Percentiles rank a stretch among this genome's conserved stretches.
These are phyloP conservation scores for Mastomys coucha DNA, from an alignment of 2,113 vertebrate species.

Conservation along the genomic window DNA sequence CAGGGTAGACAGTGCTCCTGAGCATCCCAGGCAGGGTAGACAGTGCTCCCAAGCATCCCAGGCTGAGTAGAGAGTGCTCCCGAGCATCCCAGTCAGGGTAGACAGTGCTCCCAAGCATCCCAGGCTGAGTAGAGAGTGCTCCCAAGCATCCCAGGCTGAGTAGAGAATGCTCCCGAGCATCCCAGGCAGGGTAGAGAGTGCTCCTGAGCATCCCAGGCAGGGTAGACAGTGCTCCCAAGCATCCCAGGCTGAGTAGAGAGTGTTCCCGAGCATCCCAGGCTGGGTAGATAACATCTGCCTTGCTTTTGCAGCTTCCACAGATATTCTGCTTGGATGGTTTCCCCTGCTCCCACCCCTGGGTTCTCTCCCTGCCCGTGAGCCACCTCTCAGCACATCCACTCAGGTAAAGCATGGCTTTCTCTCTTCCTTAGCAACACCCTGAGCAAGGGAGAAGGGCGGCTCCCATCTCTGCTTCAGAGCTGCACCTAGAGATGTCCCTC, in stretches of 20 bases:
- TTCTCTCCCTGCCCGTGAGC: not conserved
- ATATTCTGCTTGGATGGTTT: not conserved
- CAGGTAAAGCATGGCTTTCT: not conserved
- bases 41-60: too few species aligned
- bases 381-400: not conserved
- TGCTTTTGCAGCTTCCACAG: not conserved
- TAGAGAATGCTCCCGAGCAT: too few species aligned
- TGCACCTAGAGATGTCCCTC: not conserved
- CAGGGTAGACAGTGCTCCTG: too few species aligned
- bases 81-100: too few species aligned
- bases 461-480: not conserved
- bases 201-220: too few species aligned
- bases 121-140: too few species aligned
- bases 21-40: too few species aligned
- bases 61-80: too few species aligned
- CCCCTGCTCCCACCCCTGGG: fast-evolving
- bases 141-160: too few species aligned
- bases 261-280: too few species aligned
- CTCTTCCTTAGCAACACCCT: not conserved
- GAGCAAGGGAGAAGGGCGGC: not conserved
- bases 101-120: too few species aligned
- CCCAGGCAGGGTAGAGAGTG: not conserved
- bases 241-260: fast-evolving
- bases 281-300: not conserved
- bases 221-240: not conserved